phyloP scores from a whole-genome alignment of 2,888 invertebrate species.

The Lithophane ornitopus region DNA sequence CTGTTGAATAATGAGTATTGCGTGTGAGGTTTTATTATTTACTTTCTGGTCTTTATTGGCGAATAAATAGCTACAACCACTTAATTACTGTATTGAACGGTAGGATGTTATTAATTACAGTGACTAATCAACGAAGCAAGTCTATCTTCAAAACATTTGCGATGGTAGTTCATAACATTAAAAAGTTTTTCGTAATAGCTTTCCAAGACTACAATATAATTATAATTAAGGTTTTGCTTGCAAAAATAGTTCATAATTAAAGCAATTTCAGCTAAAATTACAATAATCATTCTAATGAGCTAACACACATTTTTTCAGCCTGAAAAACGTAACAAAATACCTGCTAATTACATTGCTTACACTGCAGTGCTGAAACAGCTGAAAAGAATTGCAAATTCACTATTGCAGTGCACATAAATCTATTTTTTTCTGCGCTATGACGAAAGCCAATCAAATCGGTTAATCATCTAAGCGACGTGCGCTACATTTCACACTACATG shows the following conservation, averaged over 20 bases:
- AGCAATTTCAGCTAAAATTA: slow-evolving; percentile 17
- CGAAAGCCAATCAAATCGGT: slow-evolving; percentile 61
- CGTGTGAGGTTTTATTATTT: not conserved
- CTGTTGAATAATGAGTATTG: not conserved
- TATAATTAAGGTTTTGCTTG: not conserved
- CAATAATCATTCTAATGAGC: slow-evolving; percentile 34
- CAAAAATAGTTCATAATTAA: slow-evolving; percentile 6
- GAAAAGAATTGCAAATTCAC: slow-evolving; percentile 53
- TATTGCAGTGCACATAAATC: slow-evolving; percentile 57
- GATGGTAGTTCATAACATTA: too few species aligned
- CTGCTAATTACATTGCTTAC: slow-evolving; percentile 36
- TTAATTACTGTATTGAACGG: not conserved
- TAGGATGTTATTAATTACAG: not conserved
- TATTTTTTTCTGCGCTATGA: slow-evolving; percentile 54
- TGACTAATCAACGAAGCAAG: too few species aligned
- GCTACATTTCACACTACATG: slow-evolving; percentile 58
- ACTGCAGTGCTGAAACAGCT: slow-evolving; percentile 49
- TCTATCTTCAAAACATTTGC: too few species aligned
- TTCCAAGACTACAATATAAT: not conserved
- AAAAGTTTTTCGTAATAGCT: not conserved
- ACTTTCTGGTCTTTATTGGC: too few species aligned
- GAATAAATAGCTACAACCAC: too few species aligned
- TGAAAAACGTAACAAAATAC: slow-evolving; percentile 42
- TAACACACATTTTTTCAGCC: slow-evolving; percentile 27
- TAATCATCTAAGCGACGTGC: slow-evolving; percentile 60